Conservation (phyloP, 2,797 vertebrate species). For the Sebastes vulpes region DNA sequence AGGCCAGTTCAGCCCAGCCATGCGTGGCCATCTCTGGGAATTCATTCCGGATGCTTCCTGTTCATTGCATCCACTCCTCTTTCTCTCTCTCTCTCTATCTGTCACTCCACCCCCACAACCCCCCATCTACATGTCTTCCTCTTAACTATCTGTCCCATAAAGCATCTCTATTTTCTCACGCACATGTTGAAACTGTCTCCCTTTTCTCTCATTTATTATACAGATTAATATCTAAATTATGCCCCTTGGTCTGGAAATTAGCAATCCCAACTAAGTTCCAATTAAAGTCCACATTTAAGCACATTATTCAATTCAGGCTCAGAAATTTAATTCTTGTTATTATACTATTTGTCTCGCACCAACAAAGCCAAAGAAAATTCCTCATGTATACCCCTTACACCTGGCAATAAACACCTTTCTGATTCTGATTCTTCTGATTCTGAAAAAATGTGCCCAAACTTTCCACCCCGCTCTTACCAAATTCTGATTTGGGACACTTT, state of each 20-base stretch:
- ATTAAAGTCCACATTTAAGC: not conserved
- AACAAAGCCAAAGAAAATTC: too few relatives aligned
- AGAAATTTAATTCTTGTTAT: too few relatives aligned
- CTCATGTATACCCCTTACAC: too few relatives aligned
- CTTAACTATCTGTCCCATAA: constrained; percentile 40
- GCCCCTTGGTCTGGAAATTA: not conserved
- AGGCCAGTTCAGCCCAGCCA: constrained; percentile 84
- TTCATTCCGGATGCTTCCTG: constrained; percentile 83
- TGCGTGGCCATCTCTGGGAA: constrained; percentile 83
- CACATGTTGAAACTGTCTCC: not conserved
- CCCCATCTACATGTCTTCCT: constrained; percentile 22
- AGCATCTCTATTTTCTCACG: constrained; percentile 22
- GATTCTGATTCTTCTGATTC: too few relatives aligned
- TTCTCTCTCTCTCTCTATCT: constrained; percentile 32
- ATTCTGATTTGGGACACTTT: not conserved
- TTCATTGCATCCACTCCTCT: constrained; percentile 70
- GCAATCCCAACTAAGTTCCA: not conserved
- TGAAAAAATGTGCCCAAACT: not conserved
- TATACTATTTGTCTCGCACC: too few relatives aligned
- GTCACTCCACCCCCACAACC: constrained; percentile 42
- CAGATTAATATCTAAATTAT: not conserved
- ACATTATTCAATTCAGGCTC: not conserved
- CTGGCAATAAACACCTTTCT: too few relatives aligned
- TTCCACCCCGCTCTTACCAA: not conserved
- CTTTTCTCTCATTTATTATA: not conserved